A percentile compares a stretch with the other conserved stretches of the same genome.
Conservation (phyloP, 2,113 vertebrate species). For the Rhinolophus sinicus region DNA sequence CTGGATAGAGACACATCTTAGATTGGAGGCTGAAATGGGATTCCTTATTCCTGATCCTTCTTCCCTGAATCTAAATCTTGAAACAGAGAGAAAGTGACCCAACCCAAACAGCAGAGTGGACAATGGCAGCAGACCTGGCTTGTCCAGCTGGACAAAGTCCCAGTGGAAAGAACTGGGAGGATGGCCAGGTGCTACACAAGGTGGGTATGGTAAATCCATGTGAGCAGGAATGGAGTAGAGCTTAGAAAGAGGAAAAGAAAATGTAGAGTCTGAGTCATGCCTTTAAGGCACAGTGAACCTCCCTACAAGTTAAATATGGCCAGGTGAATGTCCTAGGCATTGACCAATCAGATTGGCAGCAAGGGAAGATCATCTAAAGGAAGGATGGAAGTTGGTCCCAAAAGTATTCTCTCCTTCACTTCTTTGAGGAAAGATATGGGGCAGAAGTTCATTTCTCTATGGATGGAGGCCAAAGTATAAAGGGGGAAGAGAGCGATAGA, state of each 20-base stretch:
- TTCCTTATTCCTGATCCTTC: background rate
- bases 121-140: background rate
- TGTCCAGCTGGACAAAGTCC: background rate
- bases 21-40: background rate
- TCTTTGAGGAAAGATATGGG: background rate
- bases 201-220: background rate
- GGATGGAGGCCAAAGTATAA: background rate
- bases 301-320: background rate
- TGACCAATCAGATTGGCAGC: background rate
- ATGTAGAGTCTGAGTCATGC: background rate
- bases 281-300: background rate
- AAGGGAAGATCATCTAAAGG: background rate
- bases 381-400: background rate
- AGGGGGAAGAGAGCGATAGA: background rate
- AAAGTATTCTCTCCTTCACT: background rate
- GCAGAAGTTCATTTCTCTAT: background rate
- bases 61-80: background rate
- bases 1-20: background rate
- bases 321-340: background rate
- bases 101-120: background rate
- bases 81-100: background rate
- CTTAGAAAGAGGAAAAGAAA: background rate
- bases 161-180: background rate
- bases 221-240: background rate
- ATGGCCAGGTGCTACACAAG: background rate